Base-by-base conservation (phyloP, 2,797 vertebrate species). In the Phyllotis vaccarum region DNA sequence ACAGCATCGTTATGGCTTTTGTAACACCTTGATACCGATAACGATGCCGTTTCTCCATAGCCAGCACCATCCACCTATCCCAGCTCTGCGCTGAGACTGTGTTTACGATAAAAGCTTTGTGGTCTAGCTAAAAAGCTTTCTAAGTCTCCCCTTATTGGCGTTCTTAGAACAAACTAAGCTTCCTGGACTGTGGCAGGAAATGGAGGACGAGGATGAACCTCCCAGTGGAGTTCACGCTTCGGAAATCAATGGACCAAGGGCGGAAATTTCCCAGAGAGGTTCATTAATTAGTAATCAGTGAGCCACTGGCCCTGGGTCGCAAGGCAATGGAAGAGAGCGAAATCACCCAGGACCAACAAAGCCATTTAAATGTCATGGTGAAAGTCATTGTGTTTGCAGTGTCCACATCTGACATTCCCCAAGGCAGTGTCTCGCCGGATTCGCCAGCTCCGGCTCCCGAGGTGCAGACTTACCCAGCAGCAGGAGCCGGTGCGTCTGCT, bases 401-500 rank as follows among this genome's bases (percentile, higher is more conserved):
- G 34, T 29, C 24, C 87, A 78, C 58, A n/a, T 31, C 34, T 37
- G 56, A 46, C 56, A n/a, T 49, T 46, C 19, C 13, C 68, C 80
- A 8, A 24, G 62, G 5, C 58, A 37, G 40, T 27, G n/a, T 56
- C n/a, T 34, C 56, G 22, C 80, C 49, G 16, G 19, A 34, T 40
- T 0, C 54, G 40, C 62, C 89, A 6, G 21, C 46, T 29, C 56
- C 24, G 16, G 16, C 2, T 7, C 58, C 56, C 3, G 0, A 78
- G 58, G 60, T 6, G 3, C 37, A 9, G 68, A 98, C 99, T 97
- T 99, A 99, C 99, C 99, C 94, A 99, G 98, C 96, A 99, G 99
- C 96, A 99, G 99, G 98, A 99, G 99, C 97, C 99, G 99, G 98
- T 99, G 99, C 7, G 99, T 99, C 98, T 99, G 99, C 98, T 99